Percentiles rank a stretch among this genome's conserved stretches.
Conservation (phyloP, 2,888 invertebrate genomes). For the Pachydiplax longipennis region DNA sequence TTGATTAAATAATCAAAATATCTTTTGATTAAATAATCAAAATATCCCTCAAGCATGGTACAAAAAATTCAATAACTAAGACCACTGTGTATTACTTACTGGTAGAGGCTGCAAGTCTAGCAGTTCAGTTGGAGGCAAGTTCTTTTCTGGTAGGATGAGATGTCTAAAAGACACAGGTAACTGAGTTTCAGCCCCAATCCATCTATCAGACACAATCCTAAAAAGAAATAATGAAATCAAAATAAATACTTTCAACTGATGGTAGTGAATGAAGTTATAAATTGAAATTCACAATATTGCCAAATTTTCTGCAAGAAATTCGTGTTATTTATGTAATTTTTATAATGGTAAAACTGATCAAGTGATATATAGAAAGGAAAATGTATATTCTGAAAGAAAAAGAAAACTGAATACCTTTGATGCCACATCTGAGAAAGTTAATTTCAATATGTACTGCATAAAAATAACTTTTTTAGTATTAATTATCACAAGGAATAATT, state of each 20-base stretch:
- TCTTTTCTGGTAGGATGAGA: constrained; percentile 96
- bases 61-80: background rate
- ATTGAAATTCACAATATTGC: background rate
- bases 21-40: too few species aligned
- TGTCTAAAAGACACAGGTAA: constrained; percentile 97
- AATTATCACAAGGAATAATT: too few species aligned
- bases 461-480: too few species aligned
- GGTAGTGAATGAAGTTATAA: background rate
- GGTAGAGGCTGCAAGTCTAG: constrained; percentile 96
- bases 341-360: too few species aligned
- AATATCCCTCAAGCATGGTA: background rate
- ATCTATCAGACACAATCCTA: constrained; percentile 86
- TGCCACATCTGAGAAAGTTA: too few species aligned
- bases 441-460: too few species aligned
- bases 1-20: too few species aligned
- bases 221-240: constrained; percentile 46
- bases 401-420: too few species aligned
- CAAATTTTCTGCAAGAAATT: too few species aligned
- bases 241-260: background rate
- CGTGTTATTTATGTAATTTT: too few species aligned
- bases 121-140: constrained; percentile 96
- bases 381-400: too few species aligned
- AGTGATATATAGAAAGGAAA: too few species aligned
- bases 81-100: constrained; percentile 54
- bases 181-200: constrained; percentile 95